These are phyloP conservation scores for Ptychochromis oligacanthus DNA, from an alignment of 2,113 vertebrate species.

Conservation along the genomic window DNA sequence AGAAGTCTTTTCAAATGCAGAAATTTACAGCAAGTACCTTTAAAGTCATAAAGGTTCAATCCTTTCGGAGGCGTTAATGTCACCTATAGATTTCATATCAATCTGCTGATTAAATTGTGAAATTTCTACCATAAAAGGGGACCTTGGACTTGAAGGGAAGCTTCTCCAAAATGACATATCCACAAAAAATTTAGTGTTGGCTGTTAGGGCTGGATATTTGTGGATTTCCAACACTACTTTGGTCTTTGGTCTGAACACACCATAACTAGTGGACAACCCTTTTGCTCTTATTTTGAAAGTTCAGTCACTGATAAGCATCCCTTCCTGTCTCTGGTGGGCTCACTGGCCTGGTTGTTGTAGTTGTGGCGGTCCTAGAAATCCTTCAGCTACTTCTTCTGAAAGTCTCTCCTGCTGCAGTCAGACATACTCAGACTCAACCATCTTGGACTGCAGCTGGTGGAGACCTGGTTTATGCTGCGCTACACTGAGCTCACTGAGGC, in stretches of 20 bases:
- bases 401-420: neutral
- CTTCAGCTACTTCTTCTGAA: neutral
- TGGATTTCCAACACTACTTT: neutral
- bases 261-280: rapidly evolving
- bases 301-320: no score
- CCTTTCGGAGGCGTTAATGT: neutral
- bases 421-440: no score
- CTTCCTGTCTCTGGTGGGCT: no score
- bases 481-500: neutral
- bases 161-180: neutral
- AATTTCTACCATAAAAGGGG: neutral
- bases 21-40: neutral
- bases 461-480: neutral
- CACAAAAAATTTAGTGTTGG: neutral
- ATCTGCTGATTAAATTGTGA: neutral
- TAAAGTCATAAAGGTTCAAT: neutral
- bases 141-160: neutral
- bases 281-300: rapidly evolving
- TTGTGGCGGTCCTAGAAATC: no score
- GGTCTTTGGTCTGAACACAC: no score
- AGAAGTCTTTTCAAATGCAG: neutral
- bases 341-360: no score
- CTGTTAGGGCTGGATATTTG: neutral
- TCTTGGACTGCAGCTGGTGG: neutral
- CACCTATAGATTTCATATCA: neutral